Conservation (phyloP, 2,113 vertebrate genomes). For the Crotalus tigris region DNA sequence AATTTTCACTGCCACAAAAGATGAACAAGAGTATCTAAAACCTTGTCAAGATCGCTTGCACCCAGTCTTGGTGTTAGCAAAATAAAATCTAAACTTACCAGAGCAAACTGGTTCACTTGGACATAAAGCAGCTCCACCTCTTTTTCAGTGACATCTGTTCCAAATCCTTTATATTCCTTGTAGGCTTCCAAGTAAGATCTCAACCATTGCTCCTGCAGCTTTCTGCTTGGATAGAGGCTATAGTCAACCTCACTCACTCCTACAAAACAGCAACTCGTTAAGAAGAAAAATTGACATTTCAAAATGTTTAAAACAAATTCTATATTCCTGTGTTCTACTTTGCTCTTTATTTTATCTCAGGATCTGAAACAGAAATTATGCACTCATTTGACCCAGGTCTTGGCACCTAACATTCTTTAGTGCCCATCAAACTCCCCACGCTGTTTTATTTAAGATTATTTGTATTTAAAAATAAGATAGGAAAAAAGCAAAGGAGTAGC, state of each 20-base stretch:
- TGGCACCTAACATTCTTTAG: background rate
- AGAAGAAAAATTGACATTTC: background rate
- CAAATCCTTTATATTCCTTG: constrained; percentile 86
- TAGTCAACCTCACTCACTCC: constrained; percentile 97
- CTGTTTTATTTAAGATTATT: background rate
- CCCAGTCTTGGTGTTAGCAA: background rate
- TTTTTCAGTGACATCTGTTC: constrained; percentile 76
- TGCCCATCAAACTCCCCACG: background rate
- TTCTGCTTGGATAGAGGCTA: constrained; percentile 83
- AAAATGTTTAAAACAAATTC: background rate
- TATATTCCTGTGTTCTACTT: background rate
- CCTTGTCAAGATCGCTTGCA: background rate
- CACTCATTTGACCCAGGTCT: background rate
- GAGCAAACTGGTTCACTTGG: constrained; percentile 92
- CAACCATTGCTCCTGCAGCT: constrained; percentile 90
- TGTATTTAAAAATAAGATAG: background rate
- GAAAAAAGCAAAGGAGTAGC: background rate
- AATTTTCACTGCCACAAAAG: background rate
- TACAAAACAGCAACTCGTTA: constrained; percentile 43
- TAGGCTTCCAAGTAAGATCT: constrained; percentile 90
- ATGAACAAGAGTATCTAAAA: background rate
- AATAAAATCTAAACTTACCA: constrained; percentile 76
- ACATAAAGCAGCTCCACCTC: constrained; percentile 93
- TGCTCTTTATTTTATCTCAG: background rate
- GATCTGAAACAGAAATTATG: background rate